Percentiles rank a stretch among this genome's conserved stretches.
These are phyloP conservation scores for Ictidomys tridecemlineatus DNA, from an alignment of 2,113 vertebrate species.

Conservation along the genomic window DNA sequence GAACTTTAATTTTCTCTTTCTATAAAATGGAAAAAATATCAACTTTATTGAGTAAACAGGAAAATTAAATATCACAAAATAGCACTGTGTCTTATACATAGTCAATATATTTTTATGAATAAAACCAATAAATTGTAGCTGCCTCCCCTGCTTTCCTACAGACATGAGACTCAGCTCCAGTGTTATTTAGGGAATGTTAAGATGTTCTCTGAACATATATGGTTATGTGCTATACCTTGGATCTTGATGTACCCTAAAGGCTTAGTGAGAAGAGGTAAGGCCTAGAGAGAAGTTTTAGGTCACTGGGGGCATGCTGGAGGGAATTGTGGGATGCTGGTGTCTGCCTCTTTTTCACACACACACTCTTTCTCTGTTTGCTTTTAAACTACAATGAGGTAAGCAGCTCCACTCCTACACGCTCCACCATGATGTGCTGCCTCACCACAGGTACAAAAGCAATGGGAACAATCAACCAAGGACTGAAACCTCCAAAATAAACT, in stretches of 20 bases:
- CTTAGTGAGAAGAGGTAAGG: not conserved
- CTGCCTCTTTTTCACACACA: no score
- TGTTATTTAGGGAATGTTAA: not conserved
- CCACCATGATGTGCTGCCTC: not conserved
- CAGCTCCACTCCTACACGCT: not conserved
- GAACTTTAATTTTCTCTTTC: conserved; percentile 23
- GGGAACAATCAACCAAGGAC: not conserved
- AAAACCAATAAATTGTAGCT: not conserved
- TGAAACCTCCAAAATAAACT: not conserved
- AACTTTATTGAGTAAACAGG: not conserved
- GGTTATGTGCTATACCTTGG: not conserved
- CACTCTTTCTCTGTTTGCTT: not conserved
- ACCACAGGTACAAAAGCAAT: not conserved
- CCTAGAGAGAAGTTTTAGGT: not conserved
- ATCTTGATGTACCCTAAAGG: not conserved
- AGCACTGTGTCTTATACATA: not conserved
- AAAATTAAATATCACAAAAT: conserved; percentile 44
- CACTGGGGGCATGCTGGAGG: not conserved
- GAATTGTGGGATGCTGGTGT: not conserved
- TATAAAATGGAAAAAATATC: conserved; percentile 18
- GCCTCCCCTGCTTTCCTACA: not conserved
- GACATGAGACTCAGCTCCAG: not conserved
- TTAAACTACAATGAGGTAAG: not conserved
- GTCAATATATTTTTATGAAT: not conserved
- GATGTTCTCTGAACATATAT: not conserved